Conservation (phyloP, 1,140 invertebrate genomes). For the Drosophila sp. region DNA sequence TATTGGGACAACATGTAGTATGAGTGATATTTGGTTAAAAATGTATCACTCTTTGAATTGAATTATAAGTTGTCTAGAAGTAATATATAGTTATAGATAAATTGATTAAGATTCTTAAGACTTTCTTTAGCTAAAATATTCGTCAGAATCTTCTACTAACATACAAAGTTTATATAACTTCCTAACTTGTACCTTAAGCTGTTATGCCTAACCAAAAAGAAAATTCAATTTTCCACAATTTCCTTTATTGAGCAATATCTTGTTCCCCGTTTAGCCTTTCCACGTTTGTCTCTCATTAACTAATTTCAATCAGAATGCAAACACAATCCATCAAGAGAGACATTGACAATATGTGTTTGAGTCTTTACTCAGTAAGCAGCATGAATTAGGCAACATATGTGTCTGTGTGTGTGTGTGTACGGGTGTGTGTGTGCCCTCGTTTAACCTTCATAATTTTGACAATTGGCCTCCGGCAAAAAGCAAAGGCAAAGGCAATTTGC, state of each 20-base stretch:
- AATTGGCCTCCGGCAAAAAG: conserved; percentile 31
- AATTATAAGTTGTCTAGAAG: no score
- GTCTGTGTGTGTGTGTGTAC: not conserved
- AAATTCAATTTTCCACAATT: not conserved
- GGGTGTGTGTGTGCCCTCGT: conserved; percentile 23
- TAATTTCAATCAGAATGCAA: conserved; percentile 11
- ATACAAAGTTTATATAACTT: no score
- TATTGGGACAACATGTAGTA: no score
- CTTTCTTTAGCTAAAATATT: no score
- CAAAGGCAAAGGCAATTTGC: conserved; percentile 40
- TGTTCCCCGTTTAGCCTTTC: not conserved
- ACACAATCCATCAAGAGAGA: conserved; percentile 17
- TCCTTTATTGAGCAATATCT: not conserved
- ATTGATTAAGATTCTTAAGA: no score
- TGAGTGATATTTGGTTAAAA: no score
- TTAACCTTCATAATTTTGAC: conserved; percentile 64
- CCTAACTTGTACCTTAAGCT: not conserved
- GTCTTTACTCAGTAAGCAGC: conserved; percentile 1
- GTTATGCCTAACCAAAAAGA: not conserved
- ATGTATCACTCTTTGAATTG: no score
- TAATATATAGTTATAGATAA: no score
- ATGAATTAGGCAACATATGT: conserved; percentile 8
- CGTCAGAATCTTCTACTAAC: no score
- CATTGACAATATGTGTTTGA: conserved; percentile 2
- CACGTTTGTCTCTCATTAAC: not conserved